These are phyloP conservation scores for Conus canariensis DNA, from an alignment of 2,888 invertebrate genomes.

Conservation along the genomic window DNA sequence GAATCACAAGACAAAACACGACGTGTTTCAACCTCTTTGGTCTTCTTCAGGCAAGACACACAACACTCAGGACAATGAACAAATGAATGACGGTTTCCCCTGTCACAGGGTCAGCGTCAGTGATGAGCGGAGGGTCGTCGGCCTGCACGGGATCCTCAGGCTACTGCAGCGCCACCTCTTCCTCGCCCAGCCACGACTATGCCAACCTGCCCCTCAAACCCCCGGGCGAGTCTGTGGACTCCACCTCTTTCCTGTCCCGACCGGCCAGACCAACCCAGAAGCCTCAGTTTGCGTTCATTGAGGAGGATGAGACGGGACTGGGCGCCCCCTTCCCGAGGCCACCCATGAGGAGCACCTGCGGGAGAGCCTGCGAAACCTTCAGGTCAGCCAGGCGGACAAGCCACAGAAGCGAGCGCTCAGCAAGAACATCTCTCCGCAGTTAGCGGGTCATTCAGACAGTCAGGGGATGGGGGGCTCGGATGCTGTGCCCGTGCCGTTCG, in stretches of 20 bases:
- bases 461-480: background rate
- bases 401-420: background rate
- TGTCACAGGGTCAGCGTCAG: constrained; percentile 9
- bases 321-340: constrained; percentile 18
- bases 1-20: no score
- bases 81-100: no score
- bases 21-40: no score
- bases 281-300: constrained; percentile 20
- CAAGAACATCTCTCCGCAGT: background rate
- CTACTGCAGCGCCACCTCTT: constrained; percentile 8
- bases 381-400: background rate
- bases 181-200: constrained; percentile 8
- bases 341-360: constrained; percentile 38
- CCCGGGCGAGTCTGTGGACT: background rate
- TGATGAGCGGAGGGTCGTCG: constrained; percentile 26
- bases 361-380: constrained; percentile 33
- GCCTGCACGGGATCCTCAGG: constrained; percentile 35
- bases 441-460: background rate
- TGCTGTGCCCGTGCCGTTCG: constrained; percentile 16
- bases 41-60: no score
- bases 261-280: background rate
- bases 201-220: constrained; percentile 22
- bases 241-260: background rate
- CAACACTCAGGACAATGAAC: no score
- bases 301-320: background rate